These are phyloP conservation scores for Danaus plexippus DNA, from an alignment of 1,140 invertebrate genomes.

Conservation along the genomic window DNA sequence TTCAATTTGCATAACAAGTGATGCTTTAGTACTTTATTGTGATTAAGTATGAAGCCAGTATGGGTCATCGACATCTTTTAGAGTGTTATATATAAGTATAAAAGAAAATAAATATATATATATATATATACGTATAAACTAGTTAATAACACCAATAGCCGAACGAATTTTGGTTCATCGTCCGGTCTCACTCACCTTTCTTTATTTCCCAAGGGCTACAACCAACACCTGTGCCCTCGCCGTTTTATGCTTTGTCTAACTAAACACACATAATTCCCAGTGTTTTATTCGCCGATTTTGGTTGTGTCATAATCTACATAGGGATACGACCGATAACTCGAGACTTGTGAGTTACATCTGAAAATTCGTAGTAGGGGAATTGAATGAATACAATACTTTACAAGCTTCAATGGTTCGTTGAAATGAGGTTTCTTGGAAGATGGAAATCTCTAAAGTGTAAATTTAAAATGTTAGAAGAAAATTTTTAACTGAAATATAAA, in stretches of 20 bases:
- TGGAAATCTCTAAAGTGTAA: too few relatives aligned
- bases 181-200: conserved; percentile 2
- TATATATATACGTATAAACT: too few relatives aligned
- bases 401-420: too few relatives aligned
- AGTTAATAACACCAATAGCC: too few relatives aligned
- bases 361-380: not conserved
- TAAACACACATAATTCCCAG: not conserved
- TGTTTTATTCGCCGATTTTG: too few relatives aligned
- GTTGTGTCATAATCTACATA: too few relatives aligned
- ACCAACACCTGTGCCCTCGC: not conserved
- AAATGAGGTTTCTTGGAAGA: too few relatives aligned
- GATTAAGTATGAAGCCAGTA: conserved; percentile 2
- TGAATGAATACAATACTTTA: not conserved
- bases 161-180: not conserved
- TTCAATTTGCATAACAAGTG: conserved; percentile 11
- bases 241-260: not conserved
- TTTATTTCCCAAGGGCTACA: conserved; percentile 9
- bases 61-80: not conserved
- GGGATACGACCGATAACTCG: too few relatives aligned
- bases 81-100: too few relatives aligned
- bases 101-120: too few relatives aligned
- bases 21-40: conserved; percentile 9
- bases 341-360: not conserved
- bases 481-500: too few relatives aligned
- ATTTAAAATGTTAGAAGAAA: too few relatives aligned